phyloP scores from a whole-genome alignment of 2,113 vertebrate genomes.

The Spea multiplicata region DNA sequence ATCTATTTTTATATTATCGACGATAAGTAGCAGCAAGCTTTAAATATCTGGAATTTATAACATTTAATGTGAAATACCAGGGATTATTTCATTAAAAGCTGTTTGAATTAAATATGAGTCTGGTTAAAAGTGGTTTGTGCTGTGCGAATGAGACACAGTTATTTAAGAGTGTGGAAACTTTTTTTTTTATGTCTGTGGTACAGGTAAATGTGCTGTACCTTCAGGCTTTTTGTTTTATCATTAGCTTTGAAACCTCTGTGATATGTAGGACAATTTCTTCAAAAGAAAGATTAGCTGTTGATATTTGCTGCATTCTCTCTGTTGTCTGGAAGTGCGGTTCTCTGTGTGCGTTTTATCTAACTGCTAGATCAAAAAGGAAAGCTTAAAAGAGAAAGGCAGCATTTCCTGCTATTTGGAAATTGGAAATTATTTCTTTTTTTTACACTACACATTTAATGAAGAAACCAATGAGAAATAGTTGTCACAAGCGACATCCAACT shows the following conservation, averaged over 20 bases:
- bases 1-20: too few species aligned
- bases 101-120: not conserved
- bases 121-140: constrained; percentile 42
- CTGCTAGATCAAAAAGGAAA: constrained; percentile 57
- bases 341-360: constrained; percentile 56
- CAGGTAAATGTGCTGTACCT: constrained; percentile 53
- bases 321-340: constrained; percentile 50
- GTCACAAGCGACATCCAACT: constrained; percentile 20
- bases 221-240: constrained; percentile 57
- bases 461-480: constrained; percentile 32
- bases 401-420: constrained; percentile 52
- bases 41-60: too few species aligned
- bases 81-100: too few species aligned
- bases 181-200: constrained; percentile 54
- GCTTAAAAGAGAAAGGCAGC: constrained; percentile 54
- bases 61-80: too few species aligned
- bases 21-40: too few species aligned
- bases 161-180: constrained; percentile 41
- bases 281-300: constrained; percentile 63
- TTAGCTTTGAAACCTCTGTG: constrained; percentile 56
- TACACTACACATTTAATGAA: constrained; percentile 32
- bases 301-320: constrained; percentile 55
- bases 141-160: constrained; percentile 49
- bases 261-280: constrained; percentile 57
- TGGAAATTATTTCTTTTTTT: constrained; percentile 13